A percentile compares a stretch with the other conserved stretches of the same genome.
These are phyloP conservation scores for Ascidia mentula DNA, from an alignment of 23 tunicate species.

Conservation along the genomic window DNA sequence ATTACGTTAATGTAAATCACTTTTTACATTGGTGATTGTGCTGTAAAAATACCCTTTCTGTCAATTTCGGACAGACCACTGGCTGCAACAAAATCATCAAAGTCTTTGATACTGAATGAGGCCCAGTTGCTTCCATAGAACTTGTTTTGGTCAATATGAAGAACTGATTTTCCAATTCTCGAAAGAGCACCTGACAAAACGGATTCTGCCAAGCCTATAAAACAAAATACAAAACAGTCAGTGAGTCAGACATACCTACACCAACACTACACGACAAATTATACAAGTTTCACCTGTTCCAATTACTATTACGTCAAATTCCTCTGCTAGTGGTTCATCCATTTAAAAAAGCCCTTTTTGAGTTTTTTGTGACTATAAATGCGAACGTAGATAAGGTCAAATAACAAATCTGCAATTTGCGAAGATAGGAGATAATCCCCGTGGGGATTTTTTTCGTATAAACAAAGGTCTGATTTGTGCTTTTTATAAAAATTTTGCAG, in stretches of 20 bases:
- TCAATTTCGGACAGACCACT: not conserved
- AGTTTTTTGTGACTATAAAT: not conserved
- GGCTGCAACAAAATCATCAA: constrained; percentile 38
- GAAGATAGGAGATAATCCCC: not conserved
- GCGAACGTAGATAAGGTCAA: not conserved
- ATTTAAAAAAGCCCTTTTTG: constrained; percentile 9
- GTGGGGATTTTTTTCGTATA: not conserved
- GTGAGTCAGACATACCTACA: too few relatives aligned
- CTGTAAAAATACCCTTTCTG: not conserved
- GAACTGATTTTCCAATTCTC: constrained; percentile 63
- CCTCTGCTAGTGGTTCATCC: constrained; percentile 73
- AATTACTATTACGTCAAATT: constrained; percentile 67
- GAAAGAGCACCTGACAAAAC: constrained; percentile 94
- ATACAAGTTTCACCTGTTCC: constrained; percentile 92
- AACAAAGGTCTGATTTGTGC: too few relatives aligned
- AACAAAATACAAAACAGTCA: too few relatives aligned
- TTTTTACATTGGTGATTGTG: not conserved
- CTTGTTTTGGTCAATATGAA: constrained; percentile 77
- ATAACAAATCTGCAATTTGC: not conserved
- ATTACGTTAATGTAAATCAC: not conserved
- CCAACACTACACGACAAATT: too few relatives aligned
- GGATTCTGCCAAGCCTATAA: constrained; percentile 87
- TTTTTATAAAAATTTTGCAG: too few relatives aligned
- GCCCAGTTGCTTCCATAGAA: constrained; percentile 88
- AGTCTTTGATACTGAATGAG: constrained; percentile 69